Evolutionary conservation across 2,797 vertebrate genomes (phyloP).

Genomic region (Loris lydekkerianus): DNA sequence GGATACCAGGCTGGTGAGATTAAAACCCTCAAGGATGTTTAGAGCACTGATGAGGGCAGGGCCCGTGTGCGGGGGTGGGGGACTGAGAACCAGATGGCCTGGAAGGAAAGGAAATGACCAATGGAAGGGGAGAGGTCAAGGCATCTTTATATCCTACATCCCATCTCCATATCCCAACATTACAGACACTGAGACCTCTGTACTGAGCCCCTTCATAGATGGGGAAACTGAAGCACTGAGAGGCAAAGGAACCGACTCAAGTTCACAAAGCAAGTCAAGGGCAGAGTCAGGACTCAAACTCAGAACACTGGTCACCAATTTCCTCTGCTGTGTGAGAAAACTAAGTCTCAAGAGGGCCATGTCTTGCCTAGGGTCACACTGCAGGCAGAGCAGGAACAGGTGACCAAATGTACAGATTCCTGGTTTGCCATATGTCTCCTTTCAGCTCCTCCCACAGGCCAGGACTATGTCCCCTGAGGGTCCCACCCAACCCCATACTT

Average conservation of each 20-base stretch:
- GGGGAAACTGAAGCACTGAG: not conserved
- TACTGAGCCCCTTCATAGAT: not conserved
- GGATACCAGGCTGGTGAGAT: constrained; percentile 93
- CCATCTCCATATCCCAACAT: constrained; percentile 10
- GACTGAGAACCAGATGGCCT: constrained; percentile 95
- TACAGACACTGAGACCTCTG: not conserved
- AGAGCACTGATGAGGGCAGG: constrained; percentile 95
- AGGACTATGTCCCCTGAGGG: not conserved
- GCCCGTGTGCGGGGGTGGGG: constrained; percentile 96
- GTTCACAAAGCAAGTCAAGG: constrained; percentile 8
- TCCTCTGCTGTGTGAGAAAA: constrained; percentile 47
- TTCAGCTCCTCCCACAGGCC: not conserved
- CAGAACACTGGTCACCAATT: constrained; percentile 23
- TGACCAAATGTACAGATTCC: constrained; percentile 24
- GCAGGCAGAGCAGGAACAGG: constrained; percentile 7
- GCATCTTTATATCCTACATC: constrained; percentile 33
- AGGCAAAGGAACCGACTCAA: constrained; percentile 44
- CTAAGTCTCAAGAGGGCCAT: not conserved
- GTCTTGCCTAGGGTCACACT: constrained; percentile 4
- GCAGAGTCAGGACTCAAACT: not conserved
- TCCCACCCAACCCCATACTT: constrained; percentile 10
- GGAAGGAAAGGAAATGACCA: constrained; percentile 78
- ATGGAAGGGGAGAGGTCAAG: constrained; percentile 68
- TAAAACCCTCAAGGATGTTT: constrained; percentile 98
- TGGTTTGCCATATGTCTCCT: not conserved